These are phyloP conservation scores for Hydra vulgaris DNA, from an alignment of 30 jellyfish, hydroid and myxozoan species.

Conservation along the genomic window DNA sequence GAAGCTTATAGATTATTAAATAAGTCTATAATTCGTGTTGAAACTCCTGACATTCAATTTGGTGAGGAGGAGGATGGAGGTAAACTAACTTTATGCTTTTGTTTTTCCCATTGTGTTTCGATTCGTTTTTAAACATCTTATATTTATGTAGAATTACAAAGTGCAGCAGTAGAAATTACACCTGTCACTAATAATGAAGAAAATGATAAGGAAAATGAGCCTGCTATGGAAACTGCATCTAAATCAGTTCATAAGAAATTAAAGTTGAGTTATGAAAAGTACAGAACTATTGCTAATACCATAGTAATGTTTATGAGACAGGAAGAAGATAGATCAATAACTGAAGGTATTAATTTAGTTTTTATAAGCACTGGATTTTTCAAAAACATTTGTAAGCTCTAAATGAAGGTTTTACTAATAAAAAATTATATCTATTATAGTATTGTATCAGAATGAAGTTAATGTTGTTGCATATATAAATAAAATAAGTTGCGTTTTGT, in stretches of 20 bases:
- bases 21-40: slow-evolving; percentile 91
- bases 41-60: slow-evolving; percentile 95
- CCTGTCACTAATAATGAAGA: background rate
- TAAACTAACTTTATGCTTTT: too few species aligned
- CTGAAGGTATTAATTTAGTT: slow-evolving; percentile 23
- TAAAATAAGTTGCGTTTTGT: too few species aligned
- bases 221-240: slow-evolving; percentile 7
- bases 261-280: slow-evolving; percentile 76
- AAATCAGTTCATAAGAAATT: slow-evolving; percentile 10
- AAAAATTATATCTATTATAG: too few species aligned
- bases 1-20: slow-evolving; percentile 91
- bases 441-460: too few species aligned
- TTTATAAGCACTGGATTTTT: background rate
- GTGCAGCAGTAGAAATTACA: background rate
- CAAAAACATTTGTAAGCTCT: too few species aligned
- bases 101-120: background rate
- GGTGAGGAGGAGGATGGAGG: slow-evolving; percentile 67
- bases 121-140: background rate
- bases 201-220: background rate
- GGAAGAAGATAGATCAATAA: slow-evolving; percentile 58
- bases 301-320: slow-evolving; percentile 72
- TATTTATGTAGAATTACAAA: background rate
- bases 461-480: too few species aligned
- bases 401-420: too few species aligned
- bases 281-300: slow-evolving; percentile 60